Conservation (phyloP, 2,888 invertebrate species). For the Prosopocoilus inquinatus region DNA sequence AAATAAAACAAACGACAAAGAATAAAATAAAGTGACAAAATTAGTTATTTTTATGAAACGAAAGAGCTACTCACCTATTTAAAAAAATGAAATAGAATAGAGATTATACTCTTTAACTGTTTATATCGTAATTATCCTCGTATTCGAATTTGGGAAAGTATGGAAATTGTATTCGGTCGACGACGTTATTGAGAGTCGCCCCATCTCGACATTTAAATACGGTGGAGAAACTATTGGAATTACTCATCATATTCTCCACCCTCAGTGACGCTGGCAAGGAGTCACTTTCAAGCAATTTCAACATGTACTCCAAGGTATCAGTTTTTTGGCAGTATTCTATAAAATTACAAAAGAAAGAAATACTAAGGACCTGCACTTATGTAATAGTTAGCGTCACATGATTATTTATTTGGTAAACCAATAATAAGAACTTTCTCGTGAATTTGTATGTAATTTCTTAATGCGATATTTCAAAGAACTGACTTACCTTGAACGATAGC, state of each 20-base stretch:
- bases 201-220: conserved; percentile 32
- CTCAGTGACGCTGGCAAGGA: conserved; percentile 32
- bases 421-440: too few relatives aligned
- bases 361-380: too few relatives aligned
- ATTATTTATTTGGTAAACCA: too few relatives aligned
- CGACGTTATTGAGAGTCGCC: conserved; percentile 28
- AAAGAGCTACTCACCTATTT: too few relatives aligned
- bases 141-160: conserved; percentile 12
- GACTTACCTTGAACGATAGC: conserved; percentile 36
- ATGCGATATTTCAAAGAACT: not conserved
- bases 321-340: conserved; percentile 34
- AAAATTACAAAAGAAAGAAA: conserved; percentile 9
- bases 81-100: too few relatives aligned
- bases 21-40: too few relatives aligned
- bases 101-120: not conserved
- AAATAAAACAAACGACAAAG: too few relatives aligned
- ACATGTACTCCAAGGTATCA: conserved; percentile 29
- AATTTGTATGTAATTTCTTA: too few relatives aligned
- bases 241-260: conserved; percentile 33
- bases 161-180: conserved; percentile 30
- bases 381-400: too few relatives aligned
- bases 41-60: too few relatives aligned
- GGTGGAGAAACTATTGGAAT: conserved; percentile 30
- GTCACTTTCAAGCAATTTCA: conserved; percentile 32
- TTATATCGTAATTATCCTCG: not conserved